phyloP scores from a whole-genome alignment of 2,797 vertebrate genomes.

The Poecile montanus region DNA sequence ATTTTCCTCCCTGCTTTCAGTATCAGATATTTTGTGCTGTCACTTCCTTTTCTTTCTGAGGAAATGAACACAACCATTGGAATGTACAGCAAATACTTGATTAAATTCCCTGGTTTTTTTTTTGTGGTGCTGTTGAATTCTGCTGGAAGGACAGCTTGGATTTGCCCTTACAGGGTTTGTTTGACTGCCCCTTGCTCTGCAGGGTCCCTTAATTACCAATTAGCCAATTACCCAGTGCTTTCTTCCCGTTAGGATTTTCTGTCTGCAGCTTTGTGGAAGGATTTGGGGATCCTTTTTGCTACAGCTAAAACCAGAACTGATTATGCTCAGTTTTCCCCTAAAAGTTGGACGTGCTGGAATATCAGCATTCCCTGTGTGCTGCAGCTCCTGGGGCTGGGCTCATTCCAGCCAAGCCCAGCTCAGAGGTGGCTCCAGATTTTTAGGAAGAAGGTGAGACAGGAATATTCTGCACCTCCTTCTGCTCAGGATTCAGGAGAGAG shows the following conservation, averaged over 20 bases:
- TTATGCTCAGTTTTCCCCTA: background rate
- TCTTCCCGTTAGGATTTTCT: background rate
- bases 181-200: background rate
- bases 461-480: background rate
- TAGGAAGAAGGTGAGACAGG: slow-evolving; percentile 28
- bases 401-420: background rate
- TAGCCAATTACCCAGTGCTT: rapidly evolving
- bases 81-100: background rate
- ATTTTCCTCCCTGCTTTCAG: slow-evolving; percentile 5
- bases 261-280: background rate
- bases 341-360: background rate
- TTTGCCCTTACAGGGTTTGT: background rate
- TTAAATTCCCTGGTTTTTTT: background rate
- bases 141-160: background rate
- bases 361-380: background rate
- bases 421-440: slow-evolving; percentile 40
- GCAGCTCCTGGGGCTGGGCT: slow-evolving; percentile 38
- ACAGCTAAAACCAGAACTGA: background rate
- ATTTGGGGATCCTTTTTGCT: background rate
- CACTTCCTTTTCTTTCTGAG: background rate
- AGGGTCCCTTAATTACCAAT: too few species aligned
- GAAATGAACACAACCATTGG: background rate
- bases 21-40: background rate
- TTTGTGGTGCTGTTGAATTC: background rate
- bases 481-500: background rate